Base-by-base conservation (phyloP, 2,113 vertebrate species). In the Sula dactylatra region DNA sequence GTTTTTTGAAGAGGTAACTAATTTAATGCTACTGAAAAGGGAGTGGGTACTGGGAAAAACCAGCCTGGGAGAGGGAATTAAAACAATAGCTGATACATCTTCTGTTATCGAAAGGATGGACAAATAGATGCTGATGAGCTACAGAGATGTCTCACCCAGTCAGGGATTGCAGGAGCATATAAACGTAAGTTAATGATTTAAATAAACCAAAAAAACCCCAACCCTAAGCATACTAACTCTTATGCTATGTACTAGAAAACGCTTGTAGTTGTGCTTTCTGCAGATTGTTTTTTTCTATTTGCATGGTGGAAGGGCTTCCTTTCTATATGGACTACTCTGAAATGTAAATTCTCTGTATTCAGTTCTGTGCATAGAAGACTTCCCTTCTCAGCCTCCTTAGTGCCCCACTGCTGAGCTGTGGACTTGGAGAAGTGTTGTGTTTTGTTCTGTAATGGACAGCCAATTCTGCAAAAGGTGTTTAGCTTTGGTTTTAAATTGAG, bases 121-220 rank as follows among this genome's bases (percentile, higher is more conserved):
- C 99, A 99, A 80, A 99, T 99, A 97, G 99, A 99, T 91, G 98
- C 99, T 50, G 99, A 99, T 26, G 99, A 99, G 97, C 97, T 99
- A 81, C 99, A 99, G 98, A 98, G 97, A 86, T 99, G 99, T 96
- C 99, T 99, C 92, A 99, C 99, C 4, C 98, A 99, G 79, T 98
- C 99, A 2, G 99, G 99, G 93, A 98, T 99, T 96, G 96, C 98
- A 54, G 99, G 99, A 87, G 95, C 98, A 0, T 99, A 99, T 94
- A 99, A 99, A 97, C 99, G 99, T 99, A 98, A 99, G 99, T 98
- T 76, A 52, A 55, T 21, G 14, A 54, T 70, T 79, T 90, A 55
- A 94, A 85, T 79, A 64, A 88, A 40, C 29, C 15, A 58, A 52
- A 80, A 55, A 42, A 1, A 0, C 16, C 34, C 14, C 40, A 52